Evolutionary conservation across 2,888 invertebrate genomes (phyloP).

Genomic region (Eupithecia subumbrata): DNA sequence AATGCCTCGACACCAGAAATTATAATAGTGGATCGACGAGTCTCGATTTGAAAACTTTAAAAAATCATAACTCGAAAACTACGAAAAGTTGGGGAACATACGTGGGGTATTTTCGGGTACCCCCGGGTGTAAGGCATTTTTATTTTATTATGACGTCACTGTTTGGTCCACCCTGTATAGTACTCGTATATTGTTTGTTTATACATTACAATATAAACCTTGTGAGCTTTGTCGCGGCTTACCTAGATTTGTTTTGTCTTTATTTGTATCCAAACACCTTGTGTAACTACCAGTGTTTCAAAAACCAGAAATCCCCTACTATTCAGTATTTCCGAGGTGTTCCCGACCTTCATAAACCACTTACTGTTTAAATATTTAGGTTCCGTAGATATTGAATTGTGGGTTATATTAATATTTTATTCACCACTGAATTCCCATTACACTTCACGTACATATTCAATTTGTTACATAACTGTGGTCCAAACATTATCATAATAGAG

Average conservation of each 20-base stretch:
- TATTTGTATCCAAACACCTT: neutral
- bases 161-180: no score
- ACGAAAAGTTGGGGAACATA: no score
- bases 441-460: conserved; percentile 18
- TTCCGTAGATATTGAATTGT: conserved; percentile 19
- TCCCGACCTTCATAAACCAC: conserved; percentile 8
- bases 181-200: no score
- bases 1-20: neutral
- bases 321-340: conserved; percentile 2
- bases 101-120: no score
- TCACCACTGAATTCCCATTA: conserved; percentile 20
- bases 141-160: no score
- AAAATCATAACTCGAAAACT: no score
- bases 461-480: conserved; percentile 8
- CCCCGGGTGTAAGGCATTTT: no score
- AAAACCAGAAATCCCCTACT: conserved; percentile 4
- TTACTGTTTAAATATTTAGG: conserved; percentile 13
- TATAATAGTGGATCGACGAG: no score
- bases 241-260: no score
- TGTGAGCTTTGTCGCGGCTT: no score
- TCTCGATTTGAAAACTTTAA: no score
- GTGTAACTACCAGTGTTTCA: neutral
- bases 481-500: conserved; percentile 4
- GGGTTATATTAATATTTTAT: conserved; percentile 18
- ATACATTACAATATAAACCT: no score